These are phyloP conservation scores for Tarsius wallacei DNA, from an alignment of 2,797 vertebrate species.

Conservation along the genomic window DNA sequence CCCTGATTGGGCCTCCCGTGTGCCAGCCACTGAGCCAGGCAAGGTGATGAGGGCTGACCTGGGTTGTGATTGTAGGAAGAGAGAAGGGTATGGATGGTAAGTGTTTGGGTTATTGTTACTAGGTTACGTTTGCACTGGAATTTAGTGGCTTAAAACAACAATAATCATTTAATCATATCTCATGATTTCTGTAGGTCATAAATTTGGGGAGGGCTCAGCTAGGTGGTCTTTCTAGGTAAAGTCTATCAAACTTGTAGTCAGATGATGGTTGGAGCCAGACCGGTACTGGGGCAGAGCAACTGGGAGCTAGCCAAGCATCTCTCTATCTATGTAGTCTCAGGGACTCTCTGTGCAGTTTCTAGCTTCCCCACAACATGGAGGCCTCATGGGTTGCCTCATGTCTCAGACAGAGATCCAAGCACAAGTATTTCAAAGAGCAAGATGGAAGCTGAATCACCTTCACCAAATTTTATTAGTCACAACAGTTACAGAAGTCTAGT, in stretches of 20 bases:
- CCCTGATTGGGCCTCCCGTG: not conserved
- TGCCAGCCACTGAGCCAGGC: not conserved
- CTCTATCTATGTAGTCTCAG: not conserved
- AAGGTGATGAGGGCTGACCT: not conserved
- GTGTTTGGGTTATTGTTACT: not conserved
- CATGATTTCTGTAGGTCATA: not conserved
- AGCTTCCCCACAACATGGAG: not conserved
- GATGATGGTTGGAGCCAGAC: not conserved
- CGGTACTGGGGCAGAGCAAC: not conserved
- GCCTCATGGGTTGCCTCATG: not conserved
- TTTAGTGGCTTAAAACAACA: not conserved
- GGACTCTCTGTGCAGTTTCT: not conserved
- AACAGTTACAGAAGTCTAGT: constrained; percentile 10
- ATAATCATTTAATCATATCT: not conserved
- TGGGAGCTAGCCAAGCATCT: not conserved
- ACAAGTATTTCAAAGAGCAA: not conserved
- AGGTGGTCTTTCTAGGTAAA: not conserved
- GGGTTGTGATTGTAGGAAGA: not conserved
- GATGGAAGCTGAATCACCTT: not conserved
- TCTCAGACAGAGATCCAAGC: not conserved
- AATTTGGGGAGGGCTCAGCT: not conserved
- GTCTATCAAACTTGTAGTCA: not conserved
- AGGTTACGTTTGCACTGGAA: not conserved
- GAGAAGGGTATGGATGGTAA: not conserved
- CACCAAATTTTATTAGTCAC: not conserved